These are phyloP conservation scores for Balearica regulorum DNA, from an alignment of 2,797 vertebrate species.

Conservation along the genomic window DNA sequence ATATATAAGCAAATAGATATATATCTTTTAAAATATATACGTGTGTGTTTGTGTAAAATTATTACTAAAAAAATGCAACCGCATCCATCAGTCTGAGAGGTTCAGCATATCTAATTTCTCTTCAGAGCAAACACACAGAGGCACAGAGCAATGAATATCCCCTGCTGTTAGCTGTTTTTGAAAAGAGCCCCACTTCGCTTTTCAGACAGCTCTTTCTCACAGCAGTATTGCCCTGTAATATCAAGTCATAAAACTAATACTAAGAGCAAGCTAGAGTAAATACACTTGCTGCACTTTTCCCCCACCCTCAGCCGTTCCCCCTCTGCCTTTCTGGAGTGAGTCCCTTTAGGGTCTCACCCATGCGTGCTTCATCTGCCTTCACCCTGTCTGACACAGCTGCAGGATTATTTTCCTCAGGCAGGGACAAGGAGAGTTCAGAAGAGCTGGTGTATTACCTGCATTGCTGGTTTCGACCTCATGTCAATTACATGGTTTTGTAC, in stretches of 20 bases:
- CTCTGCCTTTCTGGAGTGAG: not conserved
- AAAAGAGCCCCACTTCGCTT: not conserved
- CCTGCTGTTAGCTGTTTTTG: slow-evolving; percentile 12
- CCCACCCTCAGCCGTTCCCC: not conserved
- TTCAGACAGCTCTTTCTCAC: not conserved
- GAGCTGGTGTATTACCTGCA: not conserved
- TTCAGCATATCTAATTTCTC: not conserved
- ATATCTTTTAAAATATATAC: not conserved
- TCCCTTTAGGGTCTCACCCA: not conserved
- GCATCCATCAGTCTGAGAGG: not conserved
- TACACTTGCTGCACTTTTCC: not conserved
- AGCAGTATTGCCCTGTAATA: slow-evolving; percentile 18
- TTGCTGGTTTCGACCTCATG: not conserved
- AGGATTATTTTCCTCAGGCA: not conserved
- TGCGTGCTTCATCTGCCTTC: not conserved
- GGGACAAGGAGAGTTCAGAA: not conserved
- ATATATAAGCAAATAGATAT: no score
- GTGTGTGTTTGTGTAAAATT: not conserved
- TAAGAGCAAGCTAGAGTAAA: not conserved
- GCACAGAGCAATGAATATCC: not conserved
- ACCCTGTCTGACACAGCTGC: not conserved
- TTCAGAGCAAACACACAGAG: not conserved
- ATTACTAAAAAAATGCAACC: not conserved
- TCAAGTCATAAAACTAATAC: slow-evolving; percentile 19
- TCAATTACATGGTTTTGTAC: not conserved